These are phyloP conservation scores for Agrilus cyanescens DNA, from an alignment of 2,888 invertebrate genomes.

Conservation along the genomic window DNA sequence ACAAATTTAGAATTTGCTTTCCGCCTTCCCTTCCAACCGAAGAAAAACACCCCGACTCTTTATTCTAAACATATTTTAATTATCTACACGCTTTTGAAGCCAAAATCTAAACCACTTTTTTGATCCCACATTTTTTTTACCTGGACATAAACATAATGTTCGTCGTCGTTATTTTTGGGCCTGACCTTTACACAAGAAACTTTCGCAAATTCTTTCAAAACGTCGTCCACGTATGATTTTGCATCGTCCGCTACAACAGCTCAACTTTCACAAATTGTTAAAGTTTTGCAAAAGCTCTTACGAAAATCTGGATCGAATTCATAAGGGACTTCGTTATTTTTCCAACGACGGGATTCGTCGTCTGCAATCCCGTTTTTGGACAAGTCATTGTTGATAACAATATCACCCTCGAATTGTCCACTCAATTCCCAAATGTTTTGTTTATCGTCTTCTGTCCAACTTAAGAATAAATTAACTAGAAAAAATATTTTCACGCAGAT, in stretches of 20 bases:
- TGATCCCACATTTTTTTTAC: not conserved
- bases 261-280: too few species aligned
- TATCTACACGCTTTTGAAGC: too few species aligned
- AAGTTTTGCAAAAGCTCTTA: not conserved
- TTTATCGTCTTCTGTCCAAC: constrained; percentile 11
- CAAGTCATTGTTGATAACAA: constrained; percentile 5
- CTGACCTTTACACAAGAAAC: constrained; percentile 6
- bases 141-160: constrained; percentile 7
- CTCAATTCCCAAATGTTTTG: constrained; percentile 15
- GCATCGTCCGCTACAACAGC: too few species aligned
- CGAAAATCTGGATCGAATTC: constrained; percentile 5
- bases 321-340: constrained; percentile 3
- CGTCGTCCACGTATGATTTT: too few species aligned
- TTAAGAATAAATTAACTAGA: not conserved
- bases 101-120: not conserved
- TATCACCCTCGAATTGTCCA: constrained; percentile 15
- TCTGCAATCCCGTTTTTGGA: constrained; percentile 9
- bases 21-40: constrained; percentile 11
- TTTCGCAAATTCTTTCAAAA: not conserved
- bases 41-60: constrained; percentile 10
- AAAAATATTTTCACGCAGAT: too few species aligned
- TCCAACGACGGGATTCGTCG: constrained; percentile 8
- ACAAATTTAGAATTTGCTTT: constrained; percentile 8
- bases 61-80: too few species aligned
- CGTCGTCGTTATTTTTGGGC: not conserved